Evolutionary conservation across 2,797 vertebrate species (phyloP), one percentile per base, ranked within the genome.

Genomic region (Gallinago solitaria): DNA sequence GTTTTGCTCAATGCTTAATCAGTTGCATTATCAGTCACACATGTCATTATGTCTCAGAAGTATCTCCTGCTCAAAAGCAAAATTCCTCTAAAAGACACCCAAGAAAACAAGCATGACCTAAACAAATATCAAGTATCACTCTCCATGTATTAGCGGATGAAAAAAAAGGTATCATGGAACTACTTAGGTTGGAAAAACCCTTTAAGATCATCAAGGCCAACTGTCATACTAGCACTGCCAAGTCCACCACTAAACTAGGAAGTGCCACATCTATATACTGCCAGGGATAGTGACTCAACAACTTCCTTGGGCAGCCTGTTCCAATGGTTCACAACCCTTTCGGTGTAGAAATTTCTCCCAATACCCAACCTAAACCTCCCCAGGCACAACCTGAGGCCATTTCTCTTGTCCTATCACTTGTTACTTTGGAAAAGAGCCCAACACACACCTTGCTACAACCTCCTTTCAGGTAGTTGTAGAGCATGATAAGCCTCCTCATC

Each of bases 1-100:
- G 39, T 94, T 97, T 97, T 89, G 48, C 70, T 59, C 74, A 95
- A 19, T 81, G 65, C 39, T 95, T 98, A 80, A 96, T 96, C 96
- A 93, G 50, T 20, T 95, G 69, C 50, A 43, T 87, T 94, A 91
- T 95, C 89, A 87, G 79, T 43, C 86, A 74, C 71, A 94, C 67
- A 86, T 41, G 3, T 87, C 75, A 67, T 77, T 93, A 64, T 88
- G 79, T 91, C 94, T 93, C 95, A 56, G 60, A 86, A 83, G n/a
- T 4, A 7, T 74, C 43, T 82, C 37, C 65, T 2, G 9, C 82
- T 75, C 43, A 81, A 67, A 85, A 59, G 11, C 5, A 73, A 89
- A 80, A 84, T 9, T 69, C 41, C 33, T 74, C 37, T 51, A 59
- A 89, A 67, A 51, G 18, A 83, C 71, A 33, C 9, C 2, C n/a